phyloP scores from a whole-genome alignment of 1,140 invertebrate species.

The Aphidius ervi region DNA sequence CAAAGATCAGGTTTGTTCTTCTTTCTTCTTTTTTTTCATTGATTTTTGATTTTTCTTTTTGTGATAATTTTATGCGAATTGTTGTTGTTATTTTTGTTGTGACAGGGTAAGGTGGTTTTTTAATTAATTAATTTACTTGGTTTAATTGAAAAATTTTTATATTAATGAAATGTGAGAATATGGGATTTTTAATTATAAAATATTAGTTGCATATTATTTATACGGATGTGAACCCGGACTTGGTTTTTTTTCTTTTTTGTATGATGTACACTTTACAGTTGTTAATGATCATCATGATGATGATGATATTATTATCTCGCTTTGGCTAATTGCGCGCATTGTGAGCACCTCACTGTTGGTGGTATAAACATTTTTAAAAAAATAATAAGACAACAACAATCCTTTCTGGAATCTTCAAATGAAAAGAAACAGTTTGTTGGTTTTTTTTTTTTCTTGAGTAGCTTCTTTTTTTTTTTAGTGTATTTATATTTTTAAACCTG shows the following conservation, averaged over 20 bases:
- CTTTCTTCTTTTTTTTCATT: background rate
- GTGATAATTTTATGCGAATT: too few species aligned
- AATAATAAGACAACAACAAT: background rate
- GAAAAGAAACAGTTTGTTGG: background rate
- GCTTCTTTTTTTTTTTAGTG: too few species aligned
- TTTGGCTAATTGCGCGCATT: slow-evolving; percentile 38
- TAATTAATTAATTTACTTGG: too few species aligned
- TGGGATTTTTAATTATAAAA: too few species aligned
- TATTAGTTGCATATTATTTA: too few species aligned
- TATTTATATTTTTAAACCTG: too few species aligned
- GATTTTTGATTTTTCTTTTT: background rate
- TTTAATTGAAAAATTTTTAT: too few species aligned
- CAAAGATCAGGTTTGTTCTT: slow-evolving; percentile 73
- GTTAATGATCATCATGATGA: background rate
- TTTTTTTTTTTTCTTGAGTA: background rate
- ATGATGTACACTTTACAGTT: too few species aligned
- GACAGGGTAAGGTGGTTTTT: too few species aligned
- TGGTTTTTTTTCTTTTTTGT: background rate
- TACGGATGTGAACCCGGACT: too few species aligned
- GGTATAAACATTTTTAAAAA: background rate
- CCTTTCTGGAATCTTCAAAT: background rate
- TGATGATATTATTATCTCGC: slow-evolving; percentile 30
- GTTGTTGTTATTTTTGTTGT: too few species aligned
- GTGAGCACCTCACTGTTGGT: slow-evolving; percentile 19
- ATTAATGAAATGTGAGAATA: too few species aligned